phyloP scores from a whole-genome alignment of 2,797 vertebrate genomes.

The Macrochelys suwanniensis region DNA sequence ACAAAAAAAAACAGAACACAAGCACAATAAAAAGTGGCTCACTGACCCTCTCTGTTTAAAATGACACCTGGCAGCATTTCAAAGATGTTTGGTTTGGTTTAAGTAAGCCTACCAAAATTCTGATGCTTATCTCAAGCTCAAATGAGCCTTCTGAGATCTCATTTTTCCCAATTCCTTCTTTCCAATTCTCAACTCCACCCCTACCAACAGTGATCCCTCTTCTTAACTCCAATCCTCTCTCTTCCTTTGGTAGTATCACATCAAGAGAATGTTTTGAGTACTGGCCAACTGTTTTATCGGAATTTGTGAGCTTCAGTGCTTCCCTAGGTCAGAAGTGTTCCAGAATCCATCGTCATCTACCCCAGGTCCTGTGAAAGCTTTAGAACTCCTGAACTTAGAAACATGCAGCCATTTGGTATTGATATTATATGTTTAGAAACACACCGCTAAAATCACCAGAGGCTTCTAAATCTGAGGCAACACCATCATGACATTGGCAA shows the following conservation, averaged over 20 bases:
- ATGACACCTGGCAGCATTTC: background rate
- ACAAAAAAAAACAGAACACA: background rate
- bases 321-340: background rate
- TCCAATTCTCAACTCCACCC: background rate
- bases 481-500: background rate
- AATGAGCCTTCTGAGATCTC: background rate
- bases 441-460: background rate
- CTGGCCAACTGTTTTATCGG: background rate
- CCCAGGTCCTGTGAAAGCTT: background rate
- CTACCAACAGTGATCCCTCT: background rate
- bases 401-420: rapidly evolving
- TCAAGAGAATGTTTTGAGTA: background rate
- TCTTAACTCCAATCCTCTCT: background rate
- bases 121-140: background rate
- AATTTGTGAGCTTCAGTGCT: background rate
- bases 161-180: background rate
- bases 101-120: background rate
- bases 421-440: background rate
- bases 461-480: background rate
- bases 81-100: background rate
- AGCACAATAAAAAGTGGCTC: background rate
- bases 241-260: background rate
- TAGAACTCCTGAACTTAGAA: background rate
- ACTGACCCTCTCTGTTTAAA: background rate
- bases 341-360: background rate